Conservation (phyloP, 2,888 invertebrate species). For the Tinea pellionella region DNA sequence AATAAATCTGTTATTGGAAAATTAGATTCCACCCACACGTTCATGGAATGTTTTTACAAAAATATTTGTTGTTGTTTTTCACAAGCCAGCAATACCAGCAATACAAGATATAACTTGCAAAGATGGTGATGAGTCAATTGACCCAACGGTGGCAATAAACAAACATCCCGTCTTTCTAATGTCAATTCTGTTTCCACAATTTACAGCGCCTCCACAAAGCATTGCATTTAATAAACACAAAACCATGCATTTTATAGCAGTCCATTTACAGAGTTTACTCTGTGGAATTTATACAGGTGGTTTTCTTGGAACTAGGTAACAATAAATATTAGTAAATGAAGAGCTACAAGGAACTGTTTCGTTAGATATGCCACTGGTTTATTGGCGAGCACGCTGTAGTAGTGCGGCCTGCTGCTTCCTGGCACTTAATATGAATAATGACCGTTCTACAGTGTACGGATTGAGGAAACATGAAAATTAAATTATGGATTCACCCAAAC, state of each 20-base stretch:
- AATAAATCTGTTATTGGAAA: too few species aligned
- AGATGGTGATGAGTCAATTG: too few species aligned
- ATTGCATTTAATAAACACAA: not conserved
- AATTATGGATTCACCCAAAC: conserved; percentile 4
- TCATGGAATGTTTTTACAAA: too few species aligned
- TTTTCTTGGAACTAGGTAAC: conserved; percentile 17
- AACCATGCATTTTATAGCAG: not conserved
- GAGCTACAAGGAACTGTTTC: conserved; percentile 23
- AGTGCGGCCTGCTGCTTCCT: conserved; percentile 21
- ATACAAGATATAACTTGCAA: too few species aligned
- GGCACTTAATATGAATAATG: conserved; percentile 24
- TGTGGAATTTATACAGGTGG: not conserved
- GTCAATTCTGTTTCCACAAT: too few species aligned
- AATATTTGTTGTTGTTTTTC: too few species aligned
- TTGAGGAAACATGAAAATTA: conserved; percentile 12
- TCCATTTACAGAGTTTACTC: not conserved
- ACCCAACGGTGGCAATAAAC: too few species aligned
- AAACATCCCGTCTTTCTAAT: too few species aligned
- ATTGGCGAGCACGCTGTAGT: conserved; percentile 18
- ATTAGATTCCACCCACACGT: too few species aligned
- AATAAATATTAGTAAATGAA: conserved; percentile 32
- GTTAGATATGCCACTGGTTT: conserved; percentile 28
- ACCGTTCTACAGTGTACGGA: conserved; percentile 8
- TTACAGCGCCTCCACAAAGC: not conserved
- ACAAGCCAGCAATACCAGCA: too few species aligned